Base-by-base conservation (phyloP, 2,888 invertebrate genomes). In the Artemia sinica region DNA sequence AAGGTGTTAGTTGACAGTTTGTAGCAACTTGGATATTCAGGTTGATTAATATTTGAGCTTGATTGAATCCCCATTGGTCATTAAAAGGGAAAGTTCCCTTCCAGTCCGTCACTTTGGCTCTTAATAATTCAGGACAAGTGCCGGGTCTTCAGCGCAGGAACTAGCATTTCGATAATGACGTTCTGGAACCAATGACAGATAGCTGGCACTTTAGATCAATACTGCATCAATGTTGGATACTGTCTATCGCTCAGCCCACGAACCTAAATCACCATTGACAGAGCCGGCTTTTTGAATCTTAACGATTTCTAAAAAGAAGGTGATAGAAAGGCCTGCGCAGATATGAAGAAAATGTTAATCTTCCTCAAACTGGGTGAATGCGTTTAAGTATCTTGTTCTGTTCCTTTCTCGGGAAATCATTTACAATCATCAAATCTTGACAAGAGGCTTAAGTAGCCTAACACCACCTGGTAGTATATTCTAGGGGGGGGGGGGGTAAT, bases 101-200 rank as follows among this genome's bases (percentile, higher is more conserved):
- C 63, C 63, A 10, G 28, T 18, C 63, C 63, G 63, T 58, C 63
- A 58, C 63, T 58, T 28, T 28, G 14, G 63, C 63, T 58, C 63
- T 58, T 58, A 58, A 58, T 58, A 58, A 58, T 58, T 58, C 63
- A 58, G 63, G 63, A 58, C 63, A 58, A 58, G 63, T 58, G 63
- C 63, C 63, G 28, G 14, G 12, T 58, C 63, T 58, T 58, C 14
- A 28, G 63, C 63, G 63, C 63, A 58, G 63, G 63, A 58, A 9
- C 28, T 28, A 58, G 63, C 28, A 58, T 58, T 58, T 58, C 63
- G 63, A 58, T 58, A 58, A 58, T 58, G 63, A 58, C 28, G 63
- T 58, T 58, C 63, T 58, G 63, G 63, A 58, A 58, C 63, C 63
- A 58, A 58, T 58, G 63, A 58, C 63, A 58, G 63, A 58, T 58